Base-by-base conservation (phyloP, 2,797 vertebrate species). In the Ispidina picta region DNA sequence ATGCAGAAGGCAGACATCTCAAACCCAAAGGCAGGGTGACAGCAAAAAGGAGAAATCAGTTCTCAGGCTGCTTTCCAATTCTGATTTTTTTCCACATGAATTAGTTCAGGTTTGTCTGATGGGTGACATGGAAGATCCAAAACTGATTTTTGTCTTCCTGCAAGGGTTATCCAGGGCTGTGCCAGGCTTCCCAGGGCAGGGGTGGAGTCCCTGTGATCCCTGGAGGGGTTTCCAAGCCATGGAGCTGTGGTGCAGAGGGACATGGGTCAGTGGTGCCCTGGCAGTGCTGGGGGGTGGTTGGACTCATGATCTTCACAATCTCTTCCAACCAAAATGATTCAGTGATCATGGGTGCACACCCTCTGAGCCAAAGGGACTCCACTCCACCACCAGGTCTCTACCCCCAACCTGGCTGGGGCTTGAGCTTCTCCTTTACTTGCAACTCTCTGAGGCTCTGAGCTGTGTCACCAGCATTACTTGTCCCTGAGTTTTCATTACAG, bases 11-110 rank as follows among this genome's bases (percentile, higher is more conserved):
- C 64, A 86, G 88, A 79, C 16, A 8, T 12, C 1, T 2, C 20
- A 20, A 14, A 46, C 86, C 87, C 84, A 85, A 80, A 79, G 21
- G 11, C 59, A 86, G 80, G 46, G 37, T 56, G 84, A 62, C 8
- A 20, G 66, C 86, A 94, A 90, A 37, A 48, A 75, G 39, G 26
- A 77, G 43, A 63, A 94, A 68, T 37, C 4, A 63, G 89, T 96
- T 96, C 95, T 95, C 89, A 94, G 69, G 87, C 41, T 79, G 58
- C 84, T 64, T 76, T 91, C 93, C 76, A 66, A 5, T 33, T 39
- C 28, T 39, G 63, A 39, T 74, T 80, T 82, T 39, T 83, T 31
- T 9, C 54, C 81, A 76, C 1, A 3, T 58, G 69, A 85, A 88
- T 55, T 62, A 12, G 15, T 83, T 85, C 37, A 74, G 88, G 88